Evolutionary conservation across 2,888 invertebrate species (phyloP).

Genomic region (Synergus gifuensis): DNA sequence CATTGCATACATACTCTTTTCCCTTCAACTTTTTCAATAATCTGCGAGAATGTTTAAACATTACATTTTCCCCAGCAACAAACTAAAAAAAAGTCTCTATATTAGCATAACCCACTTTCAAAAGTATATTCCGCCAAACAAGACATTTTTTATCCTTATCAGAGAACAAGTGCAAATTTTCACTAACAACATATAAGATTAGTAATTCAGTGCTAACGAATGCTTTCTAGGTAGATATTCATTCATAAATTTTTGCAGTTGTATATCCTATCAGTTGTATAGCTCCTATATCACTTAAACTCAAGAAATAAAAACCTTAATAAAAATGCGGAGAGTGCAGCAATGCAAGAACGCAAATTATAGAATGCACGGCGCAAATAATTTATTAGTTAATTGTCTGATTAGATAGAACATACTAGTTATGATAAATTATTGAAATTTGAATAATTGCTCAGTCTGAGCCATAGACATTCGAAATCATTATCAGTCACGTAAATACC

Average conservation of each 20-base stretch:
- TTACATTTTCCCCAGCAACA: neutral
- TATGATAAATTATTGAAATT: slow-evolving; percentile 3
- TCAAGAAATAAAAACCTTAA: neutral
- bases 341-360: neutral
- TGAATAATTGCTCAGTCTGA: neutral
- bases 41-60: neutral
- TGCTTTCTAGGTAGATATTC: neutral
- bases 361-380: neutral
- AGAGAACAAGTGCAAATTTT: neutral
- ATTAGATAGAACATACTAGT: neutral
- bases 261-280: too few relatives aligned
- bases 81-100: neutral
- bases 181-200: neutral
- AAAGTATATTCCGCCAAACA: neutral
- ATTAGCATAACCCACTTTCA: neutral
- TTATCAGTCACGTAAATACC: neutral
- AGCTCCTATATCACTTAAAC: neutral
- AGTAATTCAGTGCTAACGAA: neutral
- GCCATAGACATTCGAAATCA: neutral
- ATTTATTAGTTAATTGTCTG: slow-evolving; percentile 24
- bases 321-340: neutral
- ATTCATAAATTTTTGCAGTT: neutral
- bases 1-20: neutral
- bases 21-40: neutral
- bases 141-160: neutral